Evolutionary conservation across 2,888 invertebrate genomes (phyloP).

Genomic region (Tolmerus cingulatus): DNA sequence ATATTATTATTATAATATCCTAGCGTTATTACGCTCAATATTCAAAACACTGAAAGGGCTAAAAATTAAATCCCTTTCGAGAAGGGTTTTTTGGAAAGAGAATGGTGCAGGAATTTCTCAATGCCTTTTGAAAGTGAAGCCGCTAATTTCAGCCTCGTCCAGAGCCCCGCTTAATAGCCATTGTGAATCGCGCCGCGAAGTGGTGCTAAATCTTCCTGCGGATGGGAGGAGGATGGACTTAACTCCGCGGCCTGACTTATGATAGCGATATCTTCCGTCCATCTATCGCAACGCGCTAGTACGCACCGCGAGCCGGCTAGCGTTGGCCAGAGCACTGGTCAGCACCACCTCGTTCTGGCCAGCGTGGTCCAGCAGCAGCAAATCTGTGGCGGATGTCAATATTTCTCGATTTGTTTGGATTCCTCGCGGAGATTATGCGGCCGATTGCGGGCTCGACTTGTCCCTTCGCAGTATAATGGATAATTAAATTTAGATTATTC

Average conservation of each 20-base stretch:
- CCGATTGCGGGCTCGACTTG: neutral
- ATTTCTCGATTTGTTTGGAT: constrained; percentile 9
- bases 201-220: neutral
- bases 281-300: neutral
- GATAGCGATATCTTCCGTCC: neutral
- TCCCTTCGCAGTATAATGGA: neutral
- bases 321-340: neutral
- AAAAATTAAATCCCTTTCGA: too few species aligned
- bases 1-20: too few species aligned
- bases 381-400: constrained; percentile 3
- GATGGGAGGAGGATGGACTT: neutral
- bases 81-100: too few species aligned
- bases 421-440: neutral
- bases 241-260: neutral
- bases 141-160: neutral
- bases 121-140: too few species aligned
- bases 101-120: too few species aligned
- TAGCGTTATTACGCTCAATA: too few species aligned
- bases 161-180: neutral
- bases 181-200: neutral
- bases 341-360: neutral
- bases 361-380: neutral
- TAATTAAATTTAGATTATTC: constrained; percentile 27
- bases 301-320: neutral
- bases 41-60: too few species aligned